Evolutionary conservation across 2,113 vertebrate species (phyloP).

Genomic region (Mustela nigripes): DNA sequence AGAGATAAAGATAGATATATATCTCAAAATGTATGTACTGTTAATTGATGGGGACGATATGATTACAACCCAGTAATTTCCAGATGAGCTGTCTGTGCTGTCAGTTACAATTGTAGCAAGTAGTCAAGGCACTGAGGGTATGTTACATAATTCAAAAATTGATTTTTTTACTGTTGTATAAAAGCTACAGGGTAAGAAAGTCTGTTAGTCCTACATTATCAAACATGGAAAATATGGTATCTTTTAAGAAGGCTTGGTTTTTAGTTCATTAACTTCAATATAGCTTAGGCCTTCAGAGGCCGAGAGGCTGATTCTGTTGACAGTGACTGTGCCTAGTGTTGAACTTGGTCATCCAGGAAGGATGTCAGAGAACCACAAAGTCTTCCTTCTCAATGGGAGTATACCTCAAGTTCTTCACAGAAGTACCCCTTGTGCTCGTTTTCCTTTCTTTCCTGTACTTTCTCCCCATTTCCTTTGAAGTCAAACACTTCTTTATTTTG

Average conservation of each 20-base stretch:
- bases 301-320: background rate
- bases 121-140: conserved; percentile 24
- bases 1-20: background rate
- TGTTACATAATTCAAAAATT: conserved; percentile 67
- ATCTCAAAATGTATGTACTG: conserved; percentile 14
- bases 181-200: conserved; percentile 50
- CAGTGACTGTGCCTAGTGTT: background rate
- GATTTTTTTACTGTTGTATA: background rate
- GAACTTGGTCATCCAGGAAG: conserved; percentile 33
- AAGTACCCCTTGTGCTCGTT: background rate
- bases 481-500: conserved; percentile 69
- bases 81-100: conserved; percentile 61
- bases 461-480: conserved; percentile 52
- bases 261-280: conserved; percentile 64
- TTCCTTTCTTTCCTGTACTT: background rate
- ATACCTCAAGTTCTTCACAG: background rate
- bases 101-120: conserved; percentile 62
- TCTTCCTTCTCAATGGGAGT: background rate
- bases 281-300: conserved; percentile 57
- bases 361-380: background rate
- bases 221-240: background rate
- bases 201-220: background rate
- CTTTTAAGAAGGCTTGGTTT: conserved; percentile 67
- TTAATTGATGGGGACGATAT: background rate
- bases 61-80: conserved; percentile 70